Conservation (phyloP, 2,797 vertebrate species). For the Centropyge bicolor region DNA sequence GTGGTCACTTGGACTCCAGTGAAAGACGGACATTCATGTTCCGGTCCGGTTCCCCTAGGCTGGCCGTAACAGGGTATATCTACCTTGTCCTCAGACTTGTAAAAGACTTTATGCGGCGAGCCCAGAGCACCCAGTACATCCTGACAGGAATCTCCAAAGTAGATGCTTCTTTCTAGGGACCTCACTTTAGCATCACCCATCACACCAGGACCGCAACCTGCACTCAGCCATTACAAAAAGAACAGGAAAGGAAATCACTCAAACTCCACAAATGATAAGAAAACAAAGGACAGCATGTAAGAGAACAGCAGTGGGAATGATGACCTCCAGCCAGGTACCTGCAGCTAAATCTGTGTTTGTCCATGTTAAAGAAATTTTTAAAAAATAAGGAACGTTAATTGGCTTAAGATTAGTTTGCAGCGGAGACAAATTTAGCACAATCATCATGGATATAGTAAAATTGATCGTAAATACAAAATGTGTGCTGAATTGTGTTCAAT, state of each 20-base stretch:
- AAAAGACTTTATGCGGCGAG: conserved; percentile 98
- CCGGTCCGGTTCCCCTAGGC: no score
- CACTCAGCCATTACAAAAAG: conserved; percentile 1
- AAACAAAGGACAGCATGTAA: background rate
- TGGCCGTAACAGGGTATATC: conserved; percentile 23
- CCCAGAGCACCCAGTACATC: conserved; percentile 95
- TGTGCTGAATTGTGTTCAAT: background rate
- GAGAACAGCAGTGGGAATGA: background rate
- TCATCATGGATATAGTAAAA: background rate
- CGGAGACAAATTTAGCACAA: background rate
- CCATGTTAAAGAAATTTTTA: background rate
- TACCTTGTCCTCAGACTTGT: conserved; percentile 99
- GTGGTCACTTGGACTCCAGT: no score
- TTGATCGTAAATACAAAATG: background rate
- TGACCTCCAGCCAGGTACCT: background rate
- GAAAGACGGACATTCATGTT: no score
- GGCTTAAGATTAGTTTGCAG: background rate
- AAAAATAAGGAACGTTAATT: background rate
- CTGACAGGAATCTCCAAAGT: conserved; percentile 98
- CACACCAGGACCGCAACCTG: conserved; percentile 92
- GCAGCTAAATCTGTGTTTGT: background rate
- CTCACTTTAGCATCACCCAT: conserved; percentile 94
- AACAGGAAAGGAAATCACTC: background rate
- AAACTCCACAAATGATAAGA: background rate
- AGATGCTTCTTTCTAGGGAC: conserved; percentile 93